phyloP scores from a whole-genome alignment of 2,888 invertebrate species.

The Sabatieria punctata region DNA sequence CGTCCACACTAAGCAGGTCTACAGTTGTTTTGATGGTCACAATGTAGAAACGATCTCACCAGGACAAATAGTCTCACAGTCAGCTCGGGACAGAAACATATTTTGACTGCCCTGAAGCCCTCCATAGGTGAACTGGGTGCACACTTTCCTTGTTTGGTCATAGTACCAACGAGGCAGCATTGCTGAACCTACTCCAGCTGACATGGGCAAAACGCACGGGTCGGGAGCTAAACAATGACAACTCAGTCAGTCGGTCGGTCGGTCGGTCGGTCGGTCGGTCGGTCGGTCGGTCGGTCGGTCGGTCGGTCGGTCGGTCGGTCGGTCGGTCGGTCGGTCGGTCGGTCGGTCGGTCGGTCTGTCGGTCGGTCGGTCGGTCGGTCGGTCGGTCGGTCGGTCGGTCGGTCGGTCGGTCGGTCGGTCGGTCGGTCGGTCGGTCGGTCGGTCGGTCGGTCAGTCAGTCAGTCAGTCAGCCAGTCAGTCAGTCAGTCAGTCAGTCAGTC shows the following conservation, averaged over 20 bases:
- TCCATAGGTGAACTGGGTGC: conserved; percentile 18
- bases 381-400: too few species aligned
- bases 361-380: too few species aligned
- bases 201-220: conserved; percentile 20
- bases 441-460: too few species aligned
- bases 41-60: conserved; percentile 14
- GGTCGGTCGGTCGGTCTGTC: too few species aligned
- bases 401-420: too few species aligned
- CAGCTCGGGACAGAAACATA: conserved; percentile 23
- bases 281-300: too few species aligned
- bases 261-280: too few species aligned
- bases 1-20: conserved; percentile 17
- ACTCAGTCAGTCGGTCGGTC: too few species aligned
- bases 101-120: conserved; percentile 27
- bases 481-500: not conserved
- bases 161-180: conserved; percentile 21
- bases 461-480: not conserved
- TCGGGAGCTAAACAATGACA: conserved; percentile 17
- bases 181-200: conserved; percentile 18
- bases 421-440: too few species aligned
- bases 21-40: too few species aligned
- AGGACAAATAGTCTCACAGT: conserved; percentile 25
- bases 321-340: too few species aligned
- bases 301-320: too few species aligned
- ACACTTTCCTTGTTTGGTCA: conserved; percentile 19